These are phyloP conservation scores for Tinea trinotella DNA, from an alignment of 2,888 invertebrate genomes.

Conservation along the genomic window DNA sequence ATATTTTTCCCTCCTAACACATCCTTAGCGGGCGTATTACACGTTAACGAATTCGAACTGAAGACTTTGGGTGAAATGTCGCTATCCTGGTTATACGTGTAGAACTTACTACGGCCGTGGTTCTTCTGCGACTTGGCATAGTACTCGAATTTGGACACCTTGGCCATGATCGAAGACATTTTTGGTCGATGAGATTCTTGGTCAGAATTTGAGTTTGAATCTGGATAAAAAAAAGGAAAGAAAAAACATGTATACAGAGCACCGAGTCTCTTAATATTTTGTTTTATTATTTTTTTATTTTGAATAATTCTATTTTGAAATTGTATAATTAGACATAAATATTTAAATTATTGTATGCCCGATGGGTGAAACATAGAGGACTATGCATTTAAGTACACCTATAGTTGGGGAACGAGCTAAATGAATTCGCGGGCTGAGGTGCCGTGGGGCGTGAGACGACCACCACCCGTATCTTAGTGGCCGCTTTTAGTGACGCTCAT, in stretches of 20 bases:
- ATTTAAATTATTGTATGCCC: too few relatives aligned
- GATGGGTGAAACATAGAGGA: too few relatives aligned
- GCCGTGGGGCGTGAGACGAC: too few relatives aligned
- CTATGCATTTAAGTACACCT: too few relatives aligned
- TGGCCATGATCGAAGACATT: constrained; percentile 76
- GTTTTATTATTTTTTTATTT: not conserved
- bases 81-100: constrained; percentile 37
- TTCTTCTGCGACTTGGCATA: constrained; percentile 77
- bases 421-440: too few relatives aligned
- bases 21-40: constrained; percentile 86
- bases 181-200: constrained; percentile 47
- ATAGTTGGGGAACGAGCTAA: too few relatives aligned
- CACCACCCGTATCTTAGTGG: too few relatives aligned
- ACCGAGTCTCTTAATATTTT: not conserved
- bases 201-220: constrained; percentile 64
- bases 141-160: constrained; percentile 86
- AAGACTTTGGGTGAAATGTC: constrained; percentile 84
- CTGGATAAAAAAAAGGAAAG: constrained; percentile 23
- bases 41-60: constrained; percentile 81
- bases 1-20: constrained; percentile 78
- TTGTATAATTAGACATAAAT: too few relatives aligned
- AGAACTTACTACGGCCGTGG: constrained; percentile 52
- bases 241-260: not conserved
- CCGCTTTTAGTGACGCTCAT: too few relatives aligned
- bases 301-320: not conserved